Conservation (phyloP, 92 coral and sea anemone species). For the Parazoanthus darwini region DNA sequence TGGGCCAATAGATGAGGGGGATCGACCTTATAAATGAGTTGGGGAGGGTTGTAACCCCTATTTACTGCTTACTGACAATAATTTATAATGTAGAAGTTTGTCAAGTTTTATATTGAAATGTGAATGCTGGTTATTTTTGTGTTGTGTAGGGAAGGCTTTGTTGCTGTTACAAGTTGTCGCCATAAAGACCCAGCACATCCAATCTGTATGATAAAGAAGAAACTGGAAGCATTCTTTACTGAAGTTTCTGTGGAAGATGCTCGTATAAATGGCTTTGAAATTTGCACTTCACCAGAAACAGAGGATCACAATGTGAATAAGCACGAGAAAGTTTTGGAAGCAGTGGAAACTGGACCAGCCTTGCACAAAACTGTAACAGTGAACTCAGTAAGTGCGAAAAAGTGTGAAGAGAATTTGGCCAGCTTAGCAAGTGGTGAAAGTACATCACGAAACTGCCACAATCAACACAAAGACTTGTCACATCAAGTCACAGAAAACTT, state of each 20-base stretch:
- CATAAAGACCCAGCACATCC: slow-evolving; percentile 23
- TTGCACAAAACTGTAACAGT: not conserved
- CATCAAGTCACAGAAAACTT: slow-evolving; percentile 1
- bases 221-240: slow-evolving; percentile 23
- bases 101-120: not conserved
- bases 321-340: not conserved
- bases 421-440: not conserved
- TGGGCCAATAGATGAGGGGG: too few relatives aligned
- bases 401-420: not conserved
- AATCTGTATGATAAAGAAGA: not conserved
- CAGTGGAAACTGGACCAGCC: not conserved
- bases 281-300: not conserved
- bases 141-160: not conserved
- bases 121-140: not conserved
- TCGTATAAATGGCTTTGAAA: not conserved
- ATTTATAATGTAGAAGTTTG: too few relatives aligned
- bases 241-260: not conserved
- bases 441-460: not conserved
- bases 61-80: too few relatives aligned
- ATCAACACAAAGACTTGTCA: not conserved
- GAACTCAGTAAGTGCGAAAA: not conserved
- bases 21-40: too few relatives aligned
- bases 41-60: too few relatives aligned
- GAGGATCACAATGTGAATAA: not conserved
- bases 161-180: not conserved